These are phyloP conservation scores for Pachypeltis micranthus DNA, from an alignment of 1,140 invertebrate species.

Conservation along the genomic window DNA sequence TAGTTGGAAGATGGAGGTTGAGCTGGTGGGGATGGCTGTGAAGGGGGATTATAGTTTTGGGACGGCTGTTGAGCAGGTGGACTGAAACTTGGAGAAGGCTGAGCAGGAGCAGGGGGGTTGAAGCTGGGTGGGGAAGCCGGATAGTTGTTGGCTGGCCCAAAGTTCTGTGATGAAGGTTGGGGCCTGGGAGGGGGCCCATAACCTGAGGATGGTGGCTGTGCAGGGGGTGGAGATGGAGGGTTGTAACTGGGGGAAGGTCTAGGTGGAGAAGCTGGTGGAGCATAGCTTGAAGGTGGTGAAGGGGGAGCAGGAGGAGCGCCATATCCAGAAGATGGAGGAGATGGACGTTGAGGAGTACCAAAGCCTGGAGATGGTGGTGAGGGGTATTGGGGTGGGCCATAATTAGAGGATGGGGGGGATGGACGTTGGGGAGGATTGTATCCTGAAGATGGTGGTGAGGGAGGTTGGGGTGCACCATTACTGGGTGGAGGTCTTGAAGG, in stretches of 20 bases:
- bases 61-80: constrained; percentile 4
- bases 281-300: constrained; percentile 9
- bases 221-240: not conserved
- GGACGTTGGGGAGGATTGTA: constrained; percentile 9
- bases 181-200: constrained; percentile 18
- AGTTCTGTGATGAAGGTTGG: not conserved
- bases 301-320: constrained; percentile 20
- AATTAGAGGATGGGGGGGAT: constrained; percentile 14
- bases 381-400: constrained; percentile 21
- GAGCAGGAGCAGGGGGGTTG: constrained; percentile 13
- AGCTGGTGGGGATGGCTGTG: constrained; percentile 7
- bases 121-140: constrained; percentile 17
- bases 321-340: constrained; percentile 18
- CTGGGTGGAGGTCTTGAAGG: not conserved
- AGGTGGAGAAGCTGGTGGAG: not conserved
- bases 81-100: constrained; percentile 3
- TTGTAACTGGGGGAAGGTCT: not conserved
- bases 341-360: constrained; percentile 1
- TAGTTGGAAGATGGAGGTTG: constrained; percentile 13
- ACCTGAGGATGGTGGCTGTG: not conserved
- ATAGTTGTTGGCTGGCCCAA: not conserved
- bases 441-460: not conserved
- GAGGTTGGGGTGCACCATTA: not conserved
- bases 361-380: constrained; percentile 7
- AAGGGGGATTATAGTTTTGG: not conserved